Conservation (phyloP, 2,113 vertebrate species). For the Hemiprocne comata region DNA sequence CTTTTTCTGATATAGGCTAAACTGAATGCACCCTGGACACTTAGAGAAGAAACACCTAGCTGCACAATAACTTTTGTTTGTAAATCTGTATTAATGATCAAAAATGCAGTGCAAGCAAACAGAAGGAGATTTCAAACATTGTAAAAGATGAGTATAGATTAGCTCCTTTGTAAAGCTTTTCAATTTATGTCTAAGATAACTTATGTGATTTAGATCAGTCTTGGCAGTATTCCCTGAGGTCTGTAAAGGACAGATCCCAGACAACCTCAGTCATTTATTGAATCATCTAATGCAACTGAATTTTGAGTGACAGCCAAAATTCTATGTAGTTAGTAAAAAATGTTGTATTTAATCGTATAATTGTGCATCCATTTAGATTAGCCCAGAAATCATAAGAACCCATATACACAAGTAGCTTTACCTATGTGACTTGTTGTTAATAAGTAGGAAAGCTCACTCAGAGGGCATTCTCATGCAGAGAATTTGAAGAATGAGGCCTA, state of each 20-base stretch:
- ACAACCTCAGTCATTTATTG: conserved; percentile 22
- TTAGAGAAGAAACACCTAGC: not conserved
- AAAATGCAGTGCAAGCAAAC: not conserved
- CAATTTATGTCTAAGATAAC: not conserved
- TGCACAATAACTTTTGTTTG: not conserved
- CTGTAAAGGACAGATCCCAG: not conserved
- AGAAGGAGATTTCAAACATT: not conserved
- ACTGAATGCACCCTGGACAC: rapidly evolving
- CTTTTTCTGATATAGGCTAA: not conserved
- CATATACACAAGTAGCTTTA: conserved; percentile 48
- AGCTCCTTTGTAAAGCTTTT: not conserved
- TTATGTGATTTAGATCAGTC: not conserved
- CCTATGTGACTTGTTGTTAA: not conserved
- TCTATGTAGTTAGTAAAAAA: conserved; percentile 54
- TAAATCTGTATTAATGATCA: not conserved
- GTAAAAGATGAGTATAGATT: not conserved
- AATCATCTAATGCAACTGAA: conserved; percentile 56
- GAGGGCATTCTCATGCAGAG: not conserved
- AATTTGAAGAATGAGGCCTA: not conserved
- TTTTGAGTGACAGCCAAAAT: conserved; percentile 55
- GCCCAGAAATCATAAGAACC: conserved; percentile 41
- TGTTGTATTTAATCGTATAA: conserved; percentile 58
- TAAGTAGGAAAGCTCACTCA: not conserved
- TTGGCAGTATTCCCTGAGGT: conserved; percentile 24
- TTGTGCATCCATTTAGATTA: conserved; percentile 56